These are phyloP conservation scores for Phoenoteleia sp. DNA, from an alignment of 2,888 invertebrate species.

Conservation along the genomic window DNA sequence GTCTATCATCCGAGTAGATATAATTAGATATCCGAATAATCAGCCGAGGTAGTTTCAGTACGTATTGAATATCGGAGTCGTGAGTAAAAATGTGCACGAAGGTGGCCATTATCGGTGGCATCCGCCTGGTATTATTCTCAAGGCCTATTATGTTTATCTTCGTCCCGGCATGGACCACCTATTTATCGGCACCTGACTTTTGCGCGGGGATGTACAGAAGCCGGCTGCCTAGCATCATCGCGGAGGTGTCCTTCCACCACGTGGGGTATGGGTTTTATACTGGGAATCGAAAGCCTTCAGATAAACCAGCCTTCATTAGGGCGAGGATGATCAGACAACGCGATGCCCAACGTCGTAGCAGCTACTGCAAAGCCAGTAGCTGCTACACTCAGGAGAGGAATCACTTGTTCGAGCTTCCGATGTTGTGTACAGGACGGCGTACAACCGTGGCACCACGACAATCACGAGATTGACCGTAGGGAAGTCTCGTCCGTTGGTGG, in stretches of 20 bases:
- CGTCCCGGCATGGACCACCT: constrained; percentile 70
- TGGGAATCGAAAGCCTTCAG: constrained; percentile 86
- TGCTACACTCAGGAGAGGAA: constrained; percentile 65
- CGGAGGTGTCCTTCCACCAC: constrained; percentile 85
- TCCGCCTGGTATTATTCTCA: constrained; percentile 65
- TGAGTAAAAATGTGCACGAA: constrained; percentile 66
- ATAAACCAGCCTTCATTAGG: constrained; percentile 87
- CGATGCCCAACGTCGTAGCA: constrained; percentile 82
- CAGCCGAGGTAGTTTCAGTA: constrained; percentile 49
- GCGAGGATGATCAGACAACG: constrained; percentile 86
- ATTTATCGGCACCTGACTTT: constrained; percentile 80
- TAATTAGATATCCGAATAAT: constrained; percentile 64
- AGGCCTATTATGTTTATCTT: constrained; percentile 70
- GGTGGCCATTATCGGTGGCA: constrained; percentile 68
- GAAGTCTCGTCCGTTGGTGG: constrained; percentile 39
- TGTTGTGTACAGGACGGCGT: constrained; percentile 64
- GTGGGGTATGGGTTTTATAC: constrained; percentile 86
- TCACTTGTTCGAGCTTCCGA: constrained; percentile 72
- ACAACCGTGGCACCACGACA: constrained; percentile 68
- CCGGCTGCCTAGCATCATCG: constrained; percentile 83
- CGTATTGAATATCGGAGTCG: constrained; percentile 56
- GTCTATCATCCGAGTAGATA: constrained; percentile 45
- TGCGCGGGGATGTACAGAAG: constrained; percentile 83
- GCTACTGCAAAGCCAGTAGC: constrained; percentile 67
- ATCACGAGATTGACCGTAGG: constrained; percentile 78